Conservation (phyloP, 2,888 invertebrate genomes). For the Azorinus chamasolen region DNA sequence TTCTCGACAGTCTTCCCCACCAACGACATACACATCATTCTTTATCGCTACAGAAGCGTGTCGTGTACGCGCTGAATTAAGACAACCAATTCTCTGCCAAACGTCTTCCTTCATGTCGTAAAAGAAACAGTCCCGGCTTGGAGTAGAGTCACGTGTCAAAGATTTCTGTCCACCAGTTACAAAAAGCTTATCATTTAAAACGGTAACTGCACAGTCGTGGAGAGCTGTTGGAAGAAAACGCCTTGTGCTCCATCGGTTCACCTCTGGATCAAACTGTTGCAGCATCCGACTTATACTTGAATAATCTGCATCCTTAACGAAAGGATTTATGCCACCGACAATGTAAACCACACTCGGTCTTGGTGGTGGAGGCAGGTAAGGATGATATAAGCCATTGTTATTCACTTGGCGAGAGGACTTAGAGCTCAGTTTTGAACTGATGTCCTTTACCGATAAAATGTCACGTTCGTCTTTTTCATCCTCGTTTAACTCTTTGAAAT, state of each 20-base stretch:
- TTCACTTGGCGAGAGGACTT: too few species aligned
- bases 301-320: conserved; percentile 44
- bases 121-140: conserved; percentile 67
- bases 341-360: conserved; percentile 1
- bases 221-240: conserved; percentile 69
- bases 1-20: conserved; percentile 72
- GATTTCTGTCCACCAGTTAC: conserved; percentile 70
- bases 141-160: conserved; percentile 3
- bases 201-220: conserved; percentile 72
- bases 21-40: conserved; percentile 72
- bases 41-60: conserved; percentile 66
- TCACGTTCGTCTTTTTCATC: too few species aligned
- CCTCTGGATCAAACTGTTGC: conserved; percentile 64
- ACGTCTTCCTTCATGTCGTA: conserved; percentile 57
- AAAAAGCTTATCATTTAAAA: conserved; percentile 68
- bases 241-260: conserved; percentile 68
- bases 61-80: conserved; percentile 72
- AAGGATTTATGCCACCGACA: conserved; percentile 74
- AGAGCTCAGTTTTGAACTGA: too few species aligned
- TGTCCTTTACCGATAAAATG: too few species aligned
- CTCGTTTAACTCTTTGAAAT: too few species aligned
- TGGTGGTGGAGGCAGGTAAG: conserved; percentile 27
- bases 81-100: conserved; percentile 65
- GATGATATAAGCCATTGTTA: too few species aligned
- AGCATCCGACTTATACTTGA: conserved; percentile 57